Evolutionary conservation across 2,888 invertebrate genomes (phyloP).

Genomic region (Sepiola atlantica): DNA sequence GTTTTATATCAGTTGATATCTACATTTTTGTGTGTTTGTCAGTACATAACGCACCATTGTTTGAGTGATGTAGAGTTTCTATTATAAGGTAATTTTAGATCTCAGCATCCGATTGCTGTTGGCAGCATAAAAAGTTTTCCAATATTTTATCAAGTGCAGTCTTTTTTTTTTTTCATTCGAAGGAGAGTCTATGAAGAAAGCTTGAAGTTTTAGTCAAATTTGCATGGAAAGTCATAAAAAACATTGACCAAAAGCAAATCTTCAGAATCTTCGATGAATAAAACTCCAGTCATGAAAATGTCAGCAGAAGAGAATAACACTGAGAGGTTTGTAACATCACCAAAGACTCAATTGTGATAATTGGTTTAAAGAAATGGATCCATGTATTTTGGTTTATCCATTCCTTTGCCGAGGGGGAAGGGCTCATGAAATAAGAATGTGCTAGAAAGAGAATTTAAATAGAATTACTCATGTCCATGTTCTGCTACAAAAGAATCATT

Average conservation of each 20-base stretch:
- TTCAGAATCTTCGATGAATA: background rate
- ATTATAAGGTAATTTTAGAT: background rate
- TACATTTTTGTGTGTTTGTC: background rate
- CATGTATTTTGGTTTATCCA: too few species aligned
- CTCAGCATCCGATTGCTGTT: background rate
- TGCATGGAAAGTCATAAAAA: background rate
- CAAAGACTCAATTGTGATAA: background rate
- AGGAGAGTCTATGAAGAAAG: background rate
- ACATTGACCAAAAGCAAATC: background rate
- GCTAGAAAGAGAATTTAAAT: too few species aligned
- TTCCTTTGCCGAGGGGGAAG: too few species aligned
- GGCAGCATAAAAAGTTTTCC: background rate
- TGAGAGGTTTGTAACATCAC: background rate
- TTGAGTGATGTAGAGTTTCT: background rate
- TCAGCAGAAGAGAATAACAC: background rate
- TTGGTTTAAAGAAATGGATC: background rate
- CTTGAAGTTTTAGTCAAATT: background rate
- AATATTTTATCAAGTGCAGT: background rate
- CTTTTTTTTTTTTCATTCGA: too few species aligned
- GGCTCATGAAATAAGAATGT: too few species aligned
- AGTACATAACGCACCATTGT: background rate
- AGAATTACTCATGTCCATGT: too few species aligned
- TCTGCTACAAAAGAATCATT: too few species aligned
- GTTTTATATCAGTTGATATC: background rate
- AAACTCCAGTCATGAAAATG: background rate